Percentiles rank a stretch among this genome's conserved stretches.
Conservation (phyloP, 2,888 invertebrate genomes). For the Drosophila vallismaia region DNA sequence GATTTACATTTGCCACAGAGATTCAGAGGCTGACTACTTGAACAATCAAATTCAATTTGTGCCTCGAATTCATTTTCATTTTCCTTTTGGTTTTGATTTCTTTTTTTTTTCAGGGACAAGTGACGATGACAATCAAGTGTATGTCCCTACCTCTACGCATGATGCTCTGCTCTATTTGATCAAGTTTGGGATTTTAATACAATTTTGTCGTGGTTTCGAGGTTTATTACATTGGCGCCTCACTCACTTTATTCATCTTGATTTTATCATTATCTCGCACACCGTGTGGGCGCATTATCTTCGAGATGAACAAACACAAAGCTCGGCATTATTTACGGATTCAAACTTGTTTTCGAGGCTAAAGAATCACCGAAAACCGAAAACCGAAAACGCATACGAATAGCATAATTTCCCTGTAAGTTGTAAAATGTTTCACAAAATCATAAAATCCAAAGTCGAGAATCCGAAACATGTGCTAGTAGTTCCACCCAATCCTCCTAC, state of each 20-base stretch:
- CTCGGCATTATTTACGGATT: constrained; percentile 59
- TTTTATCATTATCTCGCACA: constrained; percentile 38
- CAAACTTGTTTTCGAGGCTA: constrained; percentile 65
- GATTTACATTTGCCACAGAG: constrained; percentile 60
- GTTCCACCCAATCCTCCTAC: constrained; percentile 30
- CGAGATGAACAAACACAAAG: constrained; percentile 41
- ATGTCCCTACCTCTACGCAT: constrained; percentile 7
- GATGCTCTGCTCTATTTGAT: constrained; percentile 80
- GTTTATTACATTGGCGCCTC: constrained; percentile 79
- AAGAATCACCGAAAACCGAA: constrained; percentile 53
- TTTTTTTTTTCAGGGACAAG: constrained; percentile 16
- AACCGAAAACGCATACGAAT: constrained; percentile 34
- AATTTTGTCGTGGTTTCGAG: constrained; percentile 57
- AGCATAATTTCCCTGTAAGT: constrained; percentile 68
- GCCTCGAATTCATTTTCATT: constrained; percentile 71
- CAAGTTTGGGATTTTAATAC: constrained; percentile 60
- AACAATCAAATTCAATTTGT: constrained; percentile 80
- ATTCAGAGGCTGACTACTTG: constrained; percentile 61
- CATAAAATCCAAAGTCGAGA: constrained; percentile 59
- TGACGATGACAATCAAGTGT: constrained; percentile 38
- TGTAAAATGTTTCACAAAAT: constrained; percentile 78
- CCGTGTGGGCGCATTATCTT: constrained; percentile 66
- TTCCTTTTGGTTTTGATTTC: constrained; percentile 27
- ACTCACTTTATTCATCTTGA: constrained; percentile 57
- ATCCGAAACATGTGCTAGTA: constrained; percentile 32